Conservation (phyloP, 2,113 vertebrate genomes). For the Phainopepla nitens region DNA sequence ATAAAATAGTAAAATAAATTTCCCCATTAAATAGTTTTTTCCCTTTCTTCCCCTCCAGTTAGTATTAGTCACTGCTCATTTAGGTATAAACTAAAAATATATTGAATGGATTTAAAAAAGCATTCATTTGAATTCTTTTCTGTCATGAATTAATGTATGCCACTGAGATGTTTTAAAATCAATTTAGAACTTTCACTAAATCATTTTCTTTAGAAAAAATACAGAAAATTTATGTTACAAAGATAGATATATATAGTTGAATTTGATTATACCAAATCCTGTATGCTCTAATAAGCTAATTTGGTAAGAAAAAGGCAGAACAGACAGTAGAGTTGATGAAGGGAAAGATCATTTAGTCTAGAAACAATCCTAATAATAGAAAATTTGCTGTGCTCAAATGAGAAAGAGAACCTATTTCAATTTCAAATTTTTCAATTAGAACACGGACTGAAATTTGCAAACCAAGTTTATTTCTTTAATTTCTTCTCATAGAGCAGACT, state of each 20-base stretch:
- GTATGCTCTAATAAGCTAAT: background rate
- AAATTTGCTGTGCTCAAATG: background rate
- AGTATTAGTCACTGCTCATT: background rate
- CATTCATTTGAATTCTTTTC: rapidly evolving
- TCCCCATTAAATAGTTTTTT: background rate
- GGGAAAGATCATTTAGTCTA: background rate
- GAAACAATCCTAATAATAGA: background rate
- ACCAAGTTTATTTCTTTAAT: background rate
- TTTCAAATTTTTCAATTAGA: background rate
- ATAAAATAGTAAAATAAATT: background rate
- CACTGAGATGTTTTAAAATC: background rate
- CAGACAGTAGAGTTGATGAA: background rate
- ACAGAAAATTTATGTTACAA: background rate
- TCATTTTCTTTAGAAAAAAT: background rate
- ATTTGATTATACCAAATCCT: background rate
- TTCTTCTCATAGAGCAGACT: background rate
- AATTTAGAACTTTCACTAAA: background rate
- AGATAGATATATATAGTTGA: background rate
- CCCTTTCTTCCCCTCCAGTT: background rate
- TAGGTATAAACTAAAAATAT: background rate
- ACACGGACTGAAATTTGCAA: background rate
- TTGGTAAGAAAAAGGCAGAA: background rate
- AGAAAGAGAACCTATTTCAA: background rate
- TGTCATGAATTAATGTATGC: background rate
- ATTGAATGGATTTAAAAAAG: rapidly evolving